phyloP scores from a whole-genome alignment of 1,140 invertebrate species.

The Diprion similis region DNA sequence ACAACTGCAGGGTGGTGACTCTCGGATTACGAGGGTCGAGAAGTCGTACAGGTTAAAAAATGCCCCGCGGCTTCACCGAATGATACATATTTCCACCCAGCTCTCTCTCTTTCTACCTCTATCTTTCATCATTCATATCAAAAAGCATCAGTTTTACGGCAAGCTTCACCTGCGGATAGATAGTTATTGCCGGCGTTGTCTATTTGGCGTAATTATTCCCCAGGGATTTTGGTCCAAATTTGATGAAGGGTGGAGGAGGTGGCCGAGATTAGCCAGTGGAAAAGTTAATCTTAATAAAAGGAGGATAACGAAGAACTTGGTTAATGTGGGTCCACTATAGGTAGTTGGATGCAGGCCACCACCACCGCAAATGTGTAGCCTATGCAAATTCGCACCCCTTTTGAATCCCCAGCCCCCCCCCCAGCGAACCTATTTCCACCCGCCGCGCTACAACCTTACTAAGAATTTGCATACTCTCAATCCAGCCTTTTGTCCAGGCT shows the following conservation, averaged over 20 bases:
- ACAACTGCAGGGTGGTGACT: neutral
- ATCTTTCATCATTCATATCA: too few relatives aligned
- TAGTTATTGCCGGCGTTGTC: too few relatives aligned
- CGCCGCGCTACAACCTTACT: conserved; percentile 34
- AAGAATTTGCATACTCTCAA: conserved; percentile 57
- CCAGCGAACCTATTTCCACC: conserved; percentile 17
- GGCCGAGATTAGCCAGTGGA: conserved; percentile 52
- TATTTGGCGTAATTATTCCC: too few relatives aligned
- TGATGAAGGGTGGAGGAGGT: too few relatives aligned
- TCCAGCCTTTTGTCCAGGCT: conserved; percentile 49
- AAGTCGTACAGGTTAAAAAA: too few relatives aligned
- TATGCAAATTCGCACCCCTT: conserved; percentile 53
- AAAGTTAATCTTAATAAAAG: conserved; percentile 65
- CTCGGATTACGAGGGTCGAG: neutral
- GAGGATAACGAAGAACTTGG: conserved; percentile 53
- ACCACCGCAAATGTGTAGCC: conserved; percentile 54
- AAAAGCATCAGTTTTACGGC: too few relatives aligned
- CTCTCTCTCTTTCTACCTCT: too few relatives aligned
- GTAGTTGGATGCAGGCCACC: conserved; percentile 26
- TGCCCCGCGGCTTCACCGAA: too few relatives aligned
- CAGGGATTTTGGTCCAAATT: too few relatives aligned
- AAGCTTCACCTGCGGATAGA: too few relatives aligned
- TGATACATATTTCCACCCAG: too few relatives aligned
- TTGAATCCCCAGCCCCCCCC: conserved; percentile 9
- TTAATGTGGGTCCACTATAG: conserved; percentile 29